Evolutionary conservation across 1,140 invertebrate species (phyloP).

Genomic region (Delia radicum): DNA sequence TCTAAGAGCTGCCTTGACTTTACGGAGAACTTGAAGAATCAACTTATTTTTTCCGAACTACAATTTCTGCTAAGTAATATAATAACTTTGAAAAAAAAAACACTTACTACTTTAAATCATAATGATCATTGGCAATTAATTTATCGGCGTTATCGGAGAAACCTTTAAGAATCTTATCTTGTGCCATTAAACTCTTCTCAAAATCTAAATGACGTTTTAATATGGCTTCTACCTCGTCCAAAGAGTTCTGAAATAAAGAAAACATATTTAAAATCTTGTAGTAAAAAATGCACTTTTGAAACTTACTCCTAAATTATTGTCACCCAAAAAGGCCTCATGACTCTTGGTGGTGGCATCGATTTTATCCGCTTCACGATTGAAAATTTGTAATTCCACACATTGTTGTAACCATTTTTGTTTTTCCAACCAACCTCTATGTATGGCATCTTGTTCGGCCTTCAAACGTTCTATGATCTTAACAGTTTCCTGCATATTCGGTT

Average conservation of each 20-base stretch:
- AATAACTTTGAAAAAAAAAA: background rate
- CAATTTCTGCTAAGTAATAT: background rate
- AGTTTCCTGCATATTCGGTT: conserved; percentile 69
- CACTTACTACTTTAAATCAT: conserved; percentile 79
- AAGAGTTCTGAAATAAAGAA: conserved; percentile 67
- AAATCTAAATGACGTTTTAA: conserved; percentile 94
- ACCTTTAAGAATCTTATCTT: conserved; percentile 86
- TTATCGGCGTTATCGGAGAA: conserved; percentile 86
- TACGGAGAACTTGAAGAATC: too few relatives aligned
- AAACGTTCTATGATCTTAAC: conserved; percentile 73
- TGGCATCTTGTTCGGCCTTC: conserved; percentile 72
- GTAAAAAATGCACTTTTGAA: background rate
- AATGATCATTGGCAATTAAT: conserved; percentile 81
- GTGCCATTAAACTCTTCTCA: conserved; percentile 87
- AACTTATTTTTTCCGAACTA: background rate
- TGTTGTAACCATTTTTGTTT: conserved; percentile 84
- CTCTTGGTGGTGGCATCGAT: conserved; percentile 93
- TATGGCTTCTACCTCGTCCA: conserved; percentile 93
- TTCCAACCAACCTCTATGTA: conserved; percentile 75
- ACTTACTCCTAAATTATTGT: conserved; percentile 81
- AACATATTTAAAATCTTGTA: background rate
- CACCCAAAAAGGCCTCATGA: conserved; percentile 91
- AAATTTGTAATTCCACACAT: conserved; percentile 83
- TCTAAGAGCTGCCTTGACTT: too few relatives aligned
- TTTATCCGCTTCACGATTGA: conserved; percentile 95